Conservation (phyloP, 2,888 invertebrate genomes). For the Spodoptera picta region DNA sequence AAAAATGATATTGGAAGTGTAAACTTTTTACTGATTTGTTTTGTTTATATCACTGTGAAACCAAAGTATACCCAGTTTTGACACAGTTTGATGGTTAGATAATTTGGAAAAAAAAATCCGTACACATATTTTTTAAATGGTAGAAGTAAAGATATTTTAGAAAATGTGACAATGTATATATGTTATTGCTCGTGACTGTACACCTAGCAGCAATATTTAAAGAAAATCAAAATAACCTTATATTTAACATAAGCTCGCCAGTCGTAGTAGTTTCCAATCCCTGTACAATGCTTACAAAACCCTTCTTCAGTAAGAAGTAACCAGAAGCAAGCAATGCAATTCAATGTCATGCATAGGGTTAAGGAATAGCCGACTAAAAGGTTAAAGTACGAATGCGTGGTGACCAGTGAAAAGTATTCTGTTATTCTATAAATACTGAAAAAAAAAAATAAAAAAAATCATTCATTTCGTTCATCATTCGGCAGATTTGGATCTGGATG, state of each 20-base stretch:
- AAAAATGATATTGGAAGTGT: too few relatives aligned
- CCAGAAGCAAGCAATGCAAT: constrained; percentile 66
- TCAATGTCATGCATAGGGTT: constrained; percentile 59
- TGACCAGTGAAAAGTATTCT: constrained; percentile 66
- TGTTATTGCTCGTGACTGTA: too few relatives aligned
- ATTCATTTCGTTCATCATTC: too few relatives aligned
- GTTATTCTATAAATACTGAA: constrained; percentile 75
- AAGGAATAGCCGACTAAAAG: constrained; percentile 67
- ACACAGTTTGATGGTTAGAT: too few relatives aligned
- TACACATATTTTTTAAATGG: too few relatives aligned
- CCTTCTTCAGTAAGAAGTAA: constrained; percentile 67
- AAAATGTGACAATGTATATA: too few relatives aligned
- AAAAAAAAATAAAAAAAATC: constrained; percentile 4
- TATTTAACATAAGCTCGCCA: constrained; percentile 66
- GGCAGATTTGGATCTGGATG: too few relatives aligned
- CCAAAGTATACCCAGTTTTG: too few relatives aligned
- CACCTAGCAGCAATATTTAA: neutral
- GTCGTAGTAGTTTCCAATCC: constrained; percentile 54
- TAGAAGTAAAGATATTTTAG: too few relatives aligned
- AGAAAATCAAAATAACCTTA: constrained; percentile 54
- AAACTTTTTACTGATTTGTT: too few relatives aligned
- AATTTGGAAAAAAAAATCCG: too few relatives aligned
- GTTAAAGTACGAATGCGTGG: constrained; percentile 64
- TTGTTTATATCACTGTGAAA: too few relatives aligned
- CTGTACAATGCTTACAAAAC: constrained; percentile 60